Evolutionary conservation across 2,888 invertebrate species (phyloP).

Genomic region (Lithophane leautieri): DNA sequence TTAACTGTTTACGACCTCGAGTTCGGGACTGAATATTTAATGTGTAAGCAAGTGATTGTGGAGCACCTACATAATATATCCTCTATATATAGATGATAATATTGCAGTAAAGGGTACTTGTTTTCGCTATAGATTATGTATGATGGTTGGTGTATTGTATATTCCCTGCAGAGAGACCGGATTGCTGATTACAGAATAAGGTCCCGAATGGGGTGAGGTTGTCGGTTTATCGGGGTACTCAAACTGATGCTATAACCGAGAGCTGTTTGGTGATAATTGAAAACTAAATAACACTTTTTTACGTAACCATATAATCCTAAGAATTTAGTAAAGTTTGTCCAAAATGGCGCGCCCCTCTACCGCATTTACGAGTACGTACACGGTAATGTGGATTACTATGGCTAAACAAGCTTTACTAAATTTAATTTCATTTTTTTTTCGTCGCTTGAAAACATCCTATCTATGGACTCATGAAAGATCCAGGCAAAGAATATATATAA

Average conservation of each 20-base stretch:
- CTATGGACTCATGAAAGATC: too few relatives aligned
- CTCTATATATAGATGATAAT: conserved; percentile 66
- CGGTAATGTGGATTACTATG: too few relatives aligned
- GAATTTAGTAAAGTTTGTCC: too few relatives aligned
- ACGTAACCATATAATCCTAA: too few relatives aligned
- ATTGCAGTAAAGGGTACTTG: conserved; percentile 33
- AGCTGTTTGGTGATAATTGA: neutral
- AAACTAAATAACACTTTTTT: neutral
- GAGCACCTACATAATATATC: conserved; percentile 33
- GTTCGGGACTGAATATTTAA: conserved; percentile 64
- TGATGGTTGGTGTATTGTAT: conserved; percentile 39
- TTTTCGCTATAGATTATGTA: conserved; percentile 46
- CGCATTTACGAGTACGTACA: too few relatives aligned
- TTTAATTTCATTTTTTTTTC: too few relatives aligned
- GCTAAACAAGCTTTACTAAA: too few relatives aligned
- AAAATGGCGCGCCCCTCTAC: too few relatives aligned
- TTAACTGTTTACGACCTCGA: conserved; percentile 67
- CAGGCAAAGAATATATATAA: too few relatives aligned
- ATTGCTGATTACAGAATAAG: conserved; percentile 53
- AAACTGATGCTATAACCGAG: conserved; percentile 13
- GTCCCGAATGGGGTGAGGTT: conserved; percentile 17
- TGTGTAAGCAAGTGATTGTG: conserved; percentile 57
- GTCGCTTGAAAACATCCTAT: too few relatives aligned
- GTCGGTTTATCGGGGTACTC: conserved; percentile 41
- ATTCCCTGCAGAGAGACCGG: conserved; percentile 41